Conservation (phyloP, 2,797 vertebrate genomes). For the Phrynocephalus forsythii region DNA sequence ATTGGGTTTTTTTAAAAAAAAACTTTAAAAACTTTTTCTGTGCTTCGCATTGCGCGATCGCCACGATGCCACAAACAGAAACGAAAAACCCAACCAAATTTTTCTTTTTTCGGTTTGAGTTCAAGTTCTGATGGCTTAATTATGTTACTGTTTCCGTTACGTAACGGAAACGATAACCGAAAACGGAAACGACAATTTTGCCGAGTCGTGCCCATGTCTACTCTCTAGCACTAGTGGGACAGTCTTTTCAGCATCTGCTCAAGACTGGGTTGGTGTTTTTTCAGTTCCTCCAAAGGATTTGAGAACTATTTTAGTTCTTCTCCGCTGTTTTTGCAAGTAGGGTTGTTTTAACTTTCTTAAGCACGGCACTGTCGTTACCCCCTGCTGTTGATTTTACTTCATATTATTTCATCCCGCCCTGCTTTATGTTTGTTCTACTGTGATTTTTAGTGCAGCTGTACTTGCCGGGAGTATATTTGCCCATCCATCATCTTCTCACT, state of each 20-base stretch:
- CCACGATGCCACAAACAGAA: too few relatives aligned
- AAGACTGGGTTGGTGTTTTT: not conserved
- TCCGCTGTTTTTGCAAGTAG: not conserved
- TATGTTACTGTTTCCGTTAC: too few relatives aligned
- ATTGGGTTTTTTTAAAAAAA: too few relatives aligned
- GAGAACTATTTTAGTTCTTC: not conserved
- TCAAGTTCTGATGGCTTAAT: too few relatives aligned
- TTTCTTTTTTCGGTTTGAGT: too few relatives aligned
- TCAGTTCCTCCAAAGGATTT: not conserved
- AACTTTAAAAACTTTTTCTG: too few relatives aligned
- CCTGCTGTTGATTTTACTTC: slow-evolving; percentile 7
- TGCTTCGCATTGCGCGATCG: too few relatives aligned
- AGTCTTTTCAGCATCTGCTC: not conserved
- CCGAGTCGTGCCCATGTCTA: too few relatives aligned
- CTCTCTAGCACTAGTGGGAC: not conserved
- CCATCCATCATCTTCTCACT: not conserved
- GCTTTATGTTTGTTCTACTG: not conserved
- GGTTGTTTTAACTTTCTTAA: not conserved
- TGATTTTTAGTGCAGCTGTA: not conserved
- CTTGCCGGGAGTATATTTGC: not conserved
- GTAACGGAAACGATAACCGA: too few relatives aligned
- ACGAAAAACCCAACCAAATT: too few relatives aligned
- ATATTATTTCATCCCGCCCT: not conserved
- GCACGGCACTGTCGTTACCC: not conserved
- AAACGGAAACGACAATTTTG: too few relatives aligned